A percentile compares a stretch with the other conserved stretches of the same genome.
phyloP scores from a whole-genome alignment of 30 jellyfish, hydroid and myxozoan species.

The Cassiopea andromeda region DNA sequence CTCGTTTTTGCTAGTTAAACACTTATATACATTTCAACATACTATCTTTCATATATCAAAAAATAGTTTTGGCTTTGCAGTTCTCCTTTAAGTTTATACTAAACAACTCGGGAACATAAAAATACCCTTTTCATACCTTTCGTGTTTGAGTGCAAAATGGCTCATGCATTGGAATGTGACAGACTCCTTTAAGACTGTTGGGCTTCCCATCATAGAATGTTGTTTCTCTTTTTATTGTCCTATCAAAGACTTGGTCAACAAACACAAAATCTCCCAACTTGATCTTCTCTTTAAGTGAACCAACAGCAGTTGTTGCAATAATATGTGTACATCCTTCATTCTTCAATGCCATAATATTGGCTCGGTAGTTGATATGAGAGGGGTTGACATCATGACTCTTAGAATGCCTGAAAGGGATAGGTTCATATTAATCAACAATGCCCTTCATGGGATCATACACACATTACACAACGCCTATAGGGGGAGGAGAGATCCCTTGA shows the following conservation, averaged over 20 bases:
- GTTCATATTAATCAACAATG: not conserved
- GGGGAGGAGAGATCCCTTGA: no score
- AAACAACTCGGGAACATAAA: not conserved
- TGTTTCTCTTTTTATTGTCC: slow-evolving; percentile 79
- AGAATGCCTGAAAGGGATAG: slow-evolving; percentile 72
- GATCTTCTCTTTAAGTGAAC: slow-evolving; percentile 87
- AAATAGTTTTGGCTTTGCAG: no score
- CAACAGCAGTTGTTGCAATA: slow-evolving; percentile 97
- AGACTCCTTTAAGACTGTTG: slow-evolving; percentile 79
- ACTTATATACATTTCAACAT: no score
- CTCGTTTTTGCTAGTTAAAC: no score
- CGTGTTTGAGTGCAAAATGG: slow-evolving; percentile 94
- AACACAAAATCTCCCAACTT: slow-evolving; percentile 85
- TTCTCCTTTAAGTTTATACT: no score
- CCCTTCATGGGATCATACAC: no score
- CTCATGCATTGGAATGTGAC: slow-evolving; percentile 95
- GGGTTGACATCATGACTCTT: slow-evolving; percentile 82
- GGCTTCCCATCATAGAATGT: slow-evolving; percentile 92
- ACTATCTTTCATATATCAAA: no score
- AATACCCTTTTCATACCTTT: slow-evolving; percentile 16
- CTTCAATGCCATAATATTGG: slow-evolving; percentile 91
- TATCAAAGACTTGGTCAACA: slow-evolving; percentile 92
- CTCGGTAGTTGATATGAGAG: slow-evolving; percentile 95
- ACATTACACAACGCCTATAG: no score
- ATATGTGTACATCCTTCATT: slow-evolving; percentile 97